Base-by-base conservation (phyloP, 2,888 invertebrate species). In the Orgyia antiqua region DNA sequence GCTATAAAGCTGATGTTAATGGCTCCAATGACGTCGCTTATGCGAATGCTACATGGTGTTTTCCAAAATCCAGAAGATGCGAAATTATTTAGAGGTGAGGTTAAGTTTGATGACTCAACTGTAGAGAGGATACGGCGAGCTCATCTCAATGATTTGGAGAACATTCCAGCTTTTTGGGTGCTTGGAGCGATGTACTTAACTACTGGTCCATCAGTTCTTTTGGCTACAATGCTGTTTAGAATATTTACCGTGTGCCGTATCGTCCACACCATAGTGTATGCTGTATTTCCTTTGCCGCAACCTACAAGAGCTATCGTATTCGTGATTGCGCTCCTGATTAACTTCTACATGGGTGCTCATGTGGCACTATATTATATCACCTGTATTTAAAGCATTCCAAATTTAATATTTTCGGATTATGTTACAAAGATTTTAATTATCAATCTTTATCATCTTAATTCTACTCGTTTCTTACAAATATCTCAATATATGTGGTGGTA, bases 71-170 rank as follows among this genome's bases (percentile, higher is more conserved):
- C 75, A 11, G 80, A 82, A 41, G 80, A 80, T 37, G 69, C 75
- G 1, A 71, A 62, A 41, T 1, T 29, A 2, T 25, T 60, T 2
- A 59, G 45, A 33, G 73, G 73, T 7, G 75, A 71, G 43, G 69
- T 84, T 31, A 80, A 72, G 48, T 67, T 43, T 26, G 80, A 78
- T 20, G 76, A 83, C 34, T 68, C 64, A 0, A 48, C 39, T 1
- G 60, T 84, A 11, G 83, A 84, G 48, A 61, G 84, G 2, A 36
- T 73, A 1, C 64, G 84, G 1, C 71, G 90, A 58, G 92, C 91
- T 7, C 92, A 93, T 60, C 77, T 88, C 49, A 93, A 93, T 56
- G 93, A 93, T 61, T 60, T 93, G 66, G 93, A 93, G 70, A 93
- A 92, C 64, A 92, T 93, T 31, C 86, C 90, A 0, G 82, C 89